These are phyloP conservation scores for Orthosia cruda DNA, from an alignment of 2,888 invertebrate species.

Conservation along the genomic window DNA sequence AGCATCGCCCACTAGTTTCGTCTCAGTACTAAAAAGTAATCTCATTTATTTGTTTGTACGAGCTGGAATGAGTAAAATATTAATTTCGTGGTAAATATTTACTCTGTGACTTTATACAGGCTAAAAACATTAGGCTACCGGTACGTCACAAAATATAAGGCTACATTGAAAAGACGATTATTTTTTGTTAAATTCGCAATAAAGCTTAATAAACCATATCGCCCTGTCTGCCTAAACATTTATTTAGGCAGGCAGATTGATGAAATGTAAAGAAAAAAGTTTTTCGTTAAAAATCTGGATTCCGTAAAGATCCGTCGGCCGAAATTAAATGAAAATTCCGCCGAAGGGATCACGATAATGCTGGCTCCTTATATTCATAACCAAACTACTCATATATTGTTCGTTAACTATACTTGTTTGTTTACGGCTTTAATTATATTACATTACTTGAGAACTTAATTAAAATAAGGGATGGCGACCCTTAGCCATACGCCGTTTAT, in stretches of 20 bases:
- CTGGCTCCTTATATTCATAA: slow-evolving; percentile 67
- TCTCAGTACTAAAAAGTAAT: slow-evolving; percentile 44
- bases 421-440: slow-evolving; percentile 77
- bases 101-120: slow-evolving; percentile 26
- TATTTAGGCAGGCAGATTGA: slow-evolving; percentile 53
- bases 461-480: slow-evolving; percentile 77
- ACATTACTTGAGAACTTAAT: slow-evolving; percentile 78
- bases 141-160: slow-evolving; percentile 30
- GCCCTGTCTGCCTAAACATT: slow-evolving; percentile 34
- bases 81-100: slow-evolving; percentile 50
- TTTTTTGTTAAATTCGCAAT: slow-evolving; percentile 51
- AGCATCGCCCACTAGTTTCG: slow-evolving; percentile 28
- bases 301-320: slow-evolving; percentile 11
- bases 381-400: slow-evolving; percentile 68
- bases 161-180: slow-evolving; percentile 33
- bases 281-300: slow-evolving; percentile 39
- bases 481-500: slow-evolving; percentile 71
- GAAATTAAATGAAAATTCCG: slow-evolving; percentile 48
- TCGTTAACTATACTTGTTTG: slow-evolving; percentile 72
- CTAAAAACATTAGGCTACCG: slow-evolving; percentile 20
- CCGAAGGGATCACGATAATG: slow-evolving; percentile 31
- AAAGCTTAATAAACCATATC: slow-evolving; percentile 46
- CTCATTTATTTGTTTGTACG: slow-evolving; percentile 47
- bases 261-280: slow-evolving; percentile 45
- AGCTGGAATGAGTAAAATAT: slow-evolving; percentile 44